Percentiles rank a stretch among this genome's conserved stretches.
phyloP scores from a whole-genome alignment of 2,113 vertebrate genomes.

The Gopherus flavomarginatus region DNA sequence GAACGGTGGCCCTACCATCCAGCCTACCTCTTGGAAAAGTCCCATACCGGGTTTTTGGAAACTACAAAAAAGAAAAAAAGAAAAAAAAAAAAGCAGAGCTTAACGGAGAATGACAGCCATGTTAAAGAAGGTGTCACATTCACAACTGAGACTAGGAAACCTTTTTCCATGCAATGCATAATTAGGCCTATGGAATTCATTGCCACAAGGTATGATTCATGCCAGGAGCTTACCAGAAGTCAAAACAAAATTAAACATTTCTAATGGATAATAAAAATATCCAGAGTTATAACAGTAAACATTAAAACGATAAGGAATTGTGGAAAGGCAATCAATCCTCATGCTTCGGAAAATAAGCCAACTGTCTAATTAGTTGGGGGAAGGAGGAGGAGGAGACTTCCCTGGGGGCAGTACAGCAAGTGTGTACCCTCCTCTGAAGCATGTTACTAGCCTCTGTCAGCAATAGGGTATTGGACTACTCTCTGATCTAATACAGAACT shows the following conservation, averaged over 20 bases:
- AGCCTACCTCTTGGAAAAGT: background rate
- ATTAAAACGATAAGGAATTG: background rate
- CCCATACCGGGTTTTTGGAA: background rate
- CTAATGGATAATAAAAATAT: background rate
- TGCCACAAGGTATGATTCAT: background rate
- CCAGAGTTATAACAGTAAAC: background rate
- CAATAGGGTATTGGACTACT: background rate
- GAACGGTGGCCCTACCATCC: background rate
- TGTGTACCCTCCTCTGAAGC: background rate
- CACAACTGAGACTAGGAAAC: background rate
- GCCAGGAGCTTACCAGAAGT: background rate
- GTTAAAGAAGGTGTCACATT: background rate
- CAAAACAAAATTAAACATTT: background rate
- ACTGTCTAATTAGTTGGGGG: background rate
- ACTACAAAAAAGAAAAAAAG: background rate
- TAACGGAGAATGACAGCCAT: background rate
- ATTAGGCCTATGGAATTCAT: background rate
- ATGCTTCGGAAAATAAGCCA: background rate
- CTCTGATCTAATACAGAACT: background rate
- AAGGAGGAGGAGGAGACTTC: background rate
- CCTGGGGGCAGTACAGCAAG: background rate
- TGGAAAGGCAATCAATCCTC: background rate
- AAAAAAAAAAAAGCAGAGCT: background rate
- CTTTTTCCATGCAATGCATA: background rate
- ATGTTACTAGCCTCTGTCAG: background rate